phyloP scores from a whole-genome alignment of 2,113 vertebrate genomes.

The Sphaerodactylus townsendi region DNA sequence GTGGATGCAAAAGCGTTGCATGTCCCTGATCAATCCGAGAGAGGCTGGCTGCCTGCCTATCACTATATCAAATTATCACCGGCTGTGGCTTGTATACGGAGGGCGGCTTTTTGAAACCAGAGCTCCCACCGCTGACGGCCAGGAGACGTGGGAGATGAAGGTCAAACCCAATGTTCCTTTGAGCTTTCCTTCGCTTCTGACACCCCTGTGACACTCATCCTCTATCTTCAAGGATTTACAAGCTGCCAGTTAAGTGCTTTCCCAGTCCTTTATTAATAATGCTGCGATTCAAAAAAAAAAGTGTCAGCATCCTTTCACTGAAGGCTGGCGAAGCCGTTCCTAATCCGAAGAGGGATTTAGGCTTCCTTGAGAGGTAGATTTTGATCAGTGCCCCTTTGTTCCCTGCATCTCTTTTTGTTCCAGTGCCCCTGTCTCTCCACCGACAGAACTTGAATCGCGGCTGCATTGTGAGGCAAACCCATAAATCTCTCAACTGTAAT shows the following conservation, averaged over 20 bases:
- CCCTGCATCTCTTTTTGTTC: slow-evolving; percentile 44
- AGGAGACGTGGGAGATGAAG: background rate
- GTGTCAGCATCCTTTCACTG: slow-evolving; percentile 34
- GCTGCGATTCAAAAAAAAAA: slow-evolving; percentile 46
- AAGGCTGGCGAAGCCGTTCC: slow-evolving; percentile 15
- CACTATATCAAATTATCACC: background rate
- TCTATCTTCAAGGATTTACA: slow-evolving; percentile 45
- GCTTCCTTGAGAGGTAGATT: slow-evolving; percentile 25
- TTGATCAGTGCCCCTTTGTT: slow-evolving; percentile 32
- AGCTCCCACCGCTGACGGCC: background rate
- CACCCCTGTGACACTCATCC: background rate
- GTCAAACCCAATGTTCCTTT: background rate
- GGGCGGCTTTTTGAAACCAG: background rate
- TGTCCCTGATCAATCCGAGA: too few species aligned
- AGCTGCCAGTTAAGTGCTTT: slow-evolving; percentile 49
- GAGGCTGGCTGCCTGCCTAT: too few species aligned
- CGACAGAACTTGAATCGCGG: slow-evolving; percentile 44
- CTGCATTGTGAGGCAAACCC: slow-evolving; percentile 35
- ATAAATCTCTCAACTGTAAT: slow-evolving; percentile 60
- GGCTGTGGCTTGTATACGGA: too few species aligned
- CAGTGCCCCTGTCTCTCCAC: slow-evolving; percentile 1
- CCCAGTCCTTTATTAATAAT: slow-evolving; percentile 59
- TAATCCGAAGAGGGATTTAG: slow-evolving; percentile 62
- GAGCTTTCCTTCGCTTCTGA: slow-evolving; percentile 20
- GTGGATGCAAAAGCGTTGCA: too few species aligned